Percentiles rank a stretch among this genome's conserved stretches.
These are phyloP conservation scores for Coluber constrictor DNA, from an alignment of 2,797 vertebrate species.

Conservation along the genomic window DNA sequence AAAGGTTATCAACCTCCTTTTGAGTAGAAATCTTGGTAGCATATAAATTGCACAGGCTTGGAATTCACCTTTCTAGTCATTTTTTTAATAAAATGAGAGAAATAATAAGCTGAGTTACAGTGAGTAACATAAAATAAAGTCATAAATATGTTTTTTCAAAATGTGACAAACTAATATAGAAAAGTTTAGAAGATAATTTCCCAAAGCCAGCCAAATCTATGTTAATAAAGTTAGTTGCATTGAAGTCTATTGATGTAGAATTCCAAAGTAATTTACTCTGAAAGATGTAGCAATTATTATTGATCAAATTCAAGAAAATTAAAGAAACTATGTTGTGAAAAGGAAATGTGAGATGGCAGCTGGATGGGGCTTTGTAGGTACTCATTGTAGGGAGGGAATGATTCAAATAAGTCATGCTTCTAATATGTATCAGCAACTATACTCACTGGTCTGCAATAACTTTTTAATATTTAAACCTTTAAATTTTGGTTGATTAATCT, in stretches of 20 bases:
- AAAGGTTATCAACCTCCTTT: not conserved
- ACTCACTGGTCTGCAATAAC: not conserved
- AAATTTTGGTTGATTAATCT: not conserved
- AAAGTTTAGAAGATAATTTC: constrained; percentile 13
- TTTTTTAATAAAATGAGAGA: constrained; percentile 1
- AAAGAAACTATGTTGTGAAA: not conserved
- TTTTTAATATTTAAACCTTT: not conserved
- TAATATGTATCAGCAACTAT: not conserved
- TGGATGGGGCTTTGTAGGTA: not conserved
- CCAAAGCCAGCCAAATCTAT: not conserved
- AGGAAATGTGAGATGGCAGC: constrained; percentile 22
- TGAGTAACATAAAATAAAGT: not conserved
- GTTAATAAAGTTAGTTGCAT: constrained; percentile 30
- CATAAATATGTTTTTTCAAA: not conserved
- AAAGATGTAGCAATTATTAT: constrained; percentile 1
- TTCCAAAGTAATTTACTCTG: constrained; percentile 12
- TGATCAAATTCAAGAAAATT: constrained; percentile 21
- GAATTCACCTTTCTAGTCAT: not conserved
- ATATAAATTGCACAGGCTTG: not conserved
- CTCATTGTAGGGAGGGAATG: not conserved
- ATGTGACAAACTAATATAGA: not conserved
- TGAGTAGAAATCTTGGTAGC: not conserved
- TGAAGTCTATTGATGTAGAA: not conserved
- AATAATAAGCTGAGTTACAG: not conserved
- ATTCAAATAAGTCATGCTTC: not conserved